Conservation (phyloP, 1,140 invertebrate species). For the Akabosia matsudoensis region DNA sequence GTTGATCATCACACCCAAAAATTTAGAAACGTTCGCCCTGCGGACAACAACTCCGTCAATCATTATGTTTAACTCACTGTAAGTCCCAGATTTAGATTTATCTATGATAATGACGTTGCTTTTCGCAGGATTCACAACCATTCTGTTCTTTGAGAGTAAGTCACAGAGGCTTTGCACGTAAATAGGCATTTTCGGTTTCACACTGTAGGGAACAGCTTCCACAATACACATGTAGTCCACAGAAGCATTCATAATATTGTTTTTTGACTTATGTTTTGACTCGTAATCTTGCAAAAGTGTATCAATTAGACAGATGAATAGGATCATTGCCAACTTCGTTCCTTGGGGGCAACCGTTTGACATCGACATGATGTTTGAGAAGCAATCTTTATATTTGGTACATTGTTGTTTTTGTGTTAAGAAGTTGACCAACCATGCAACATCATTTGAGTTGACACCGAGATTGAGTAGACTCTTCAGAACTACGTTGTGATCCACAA, state of each 20-base stretch:
- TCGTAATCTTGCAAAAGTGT: background rate
- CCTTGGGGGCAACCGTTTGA: slow-evolving; percentile 19
- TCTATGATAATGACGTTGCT: background rate
- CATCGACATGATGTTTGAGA: background rate
- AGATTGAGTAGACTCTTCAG: slow-evolving; percentile 4
- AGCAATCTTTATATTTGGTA: background rate
- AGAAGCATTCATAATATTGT: slow-evolving; percentile 2
- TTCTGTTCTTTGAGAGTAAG: background rate
- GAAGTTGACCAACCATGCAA: slow-evolving; percentile 19
- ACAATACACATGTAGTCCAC: slow-evolving; percentile 7
- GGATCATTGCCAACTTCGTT: slow-evolving; percentile 13
- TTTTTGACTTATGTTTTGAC: too few relatives aligned
- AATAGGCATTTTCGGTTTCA: background rate
- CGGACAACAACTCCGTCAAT: background rate
- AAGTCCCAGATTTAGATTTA: background rate
- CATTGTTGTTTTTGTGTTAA: slow-evolving; percentile 5
- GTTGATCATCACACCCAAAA: background rate
- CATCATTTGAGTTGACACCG: background rate
- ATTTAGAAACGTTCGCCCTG: background rate
- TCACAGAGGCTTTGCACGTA: background rate
- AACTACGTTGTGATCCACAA: slow-evolving; percentile 22
- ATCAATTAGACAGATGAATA: slow-evolving; percentile 11
- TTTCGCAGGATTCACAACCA: background rate
- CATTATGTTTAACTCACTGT: background rate
- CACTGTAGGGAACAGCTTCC: background rate